Evolutionary conservation across 2,888 invertebrate species (phyloP), one percentile per base, ranked within the genome.

Genomic region (Cantharis nigra): DNA sequence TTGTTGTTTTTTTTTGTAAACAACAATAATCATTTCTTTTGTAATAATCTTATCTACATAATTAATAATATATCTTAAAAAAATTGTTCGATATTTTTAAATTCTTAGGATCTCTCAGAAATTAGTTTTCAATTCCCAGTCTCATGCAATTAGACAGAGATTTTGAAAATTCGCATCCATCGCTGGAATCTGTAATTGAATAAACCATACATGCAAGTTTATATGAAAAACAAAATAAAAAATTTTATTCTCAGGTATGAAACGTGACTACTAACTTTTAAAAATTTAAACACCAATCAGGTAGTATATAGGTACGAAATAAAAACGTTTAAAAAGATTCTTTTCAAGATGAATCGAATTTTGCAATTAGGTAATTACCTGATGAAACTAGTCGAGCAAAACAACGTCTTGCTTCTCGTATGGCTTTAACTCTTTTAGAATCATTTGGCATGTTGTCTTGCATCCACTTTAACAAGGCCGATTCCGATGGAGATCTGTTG

Each of bases 81-180:
- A n/a, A 49, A 3, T 0, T 28, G 49, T 70, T 18, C 33, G 10
- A 30, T 10, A 70, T 16, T 30, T 9, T 18, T 9, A 49, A 18
- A 16, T 26, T 18, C 26, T 7, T 7, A 49, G 7, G 1, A 5
- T 13, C 13, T 13, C n/a, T 13, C 33, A 20, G 16, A 11, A 26
- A 16, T 78, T 49, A 78, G 9, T 71, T 33, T 67, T 87, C 87
- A 16, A 88, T 81, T 70, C 87, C 85, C 65, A 88, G 81, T 75
- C 87, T 85, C 70, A 88, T 78, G 76, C 88, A 88, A 71, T 84
- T 85, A 2, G 86, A 83, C 49, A 88, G 78, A 11, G 85, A 83
- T 78, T 85, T 85, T 0, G 88, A 87, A 80, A 86, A 87, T 71
- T 87, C 85, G 71, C 88, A 88, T 23, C 87, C 87, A 78, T 88